Percentiles rank a stretch among this genome's conserved stretches.
Evolutionary conservation across 2,797 vertebrate species (phyloP).

Genomic region (Silurus aristotelis): DNA sequence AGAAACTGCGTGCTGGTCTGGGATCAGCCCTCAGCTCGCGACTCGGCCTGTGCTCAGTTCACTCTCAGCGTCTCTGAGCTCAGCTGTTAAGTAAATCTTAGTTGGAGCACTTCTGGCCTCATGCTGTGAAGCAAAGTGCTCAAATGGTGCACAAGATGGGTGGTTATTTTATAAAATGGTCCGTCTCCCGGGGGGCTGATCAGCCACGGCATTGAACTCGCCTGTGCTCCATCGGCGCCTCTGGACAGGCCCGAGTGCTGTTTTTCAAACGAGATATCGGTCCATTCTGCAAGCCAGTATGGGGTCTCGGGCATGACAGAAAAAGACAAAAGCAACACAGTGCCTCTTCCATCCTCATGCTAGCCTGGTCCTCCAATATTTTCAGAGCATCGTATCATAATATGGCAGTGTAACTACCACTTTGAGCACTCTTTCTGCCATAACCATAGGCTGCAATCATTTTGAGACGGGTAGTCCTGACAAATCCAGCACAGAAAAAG

Average conservation of each 20-base stretch:
- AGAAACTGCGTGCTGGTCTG: background rate
- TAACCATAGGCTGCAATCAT: conserved; percentile 29
- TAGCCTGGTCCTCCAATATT: conserved; percentile 27
- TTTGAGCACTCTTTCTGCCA: conserved; percentile 33
- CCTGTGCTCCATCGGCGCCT: conserved; percentile 4
- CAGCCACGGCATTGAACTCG: conserved; percentile 28
- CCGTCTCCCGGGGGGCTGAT: conserved; percentile 26
- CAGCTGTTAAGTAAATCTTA: conserved; percentile 21
- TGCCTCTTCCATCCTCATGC: background rate
- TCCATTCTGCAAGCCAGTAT: conserved; percentile 24
- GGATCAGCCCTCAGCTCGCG: background rate
- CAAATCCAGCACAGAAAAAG: conserved; percentile 5
- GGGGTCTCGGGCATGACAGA: conserved; percentile 32
- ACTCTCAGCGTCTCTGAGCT: conserved; percentile 16
- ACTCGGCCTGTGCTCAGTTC: background rate
- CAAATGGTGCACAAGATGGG: conserved; percentile 39
- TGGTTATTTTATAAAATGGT: conserved; percentile 46
- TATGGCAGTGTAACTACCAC: conserved; percentile 34
- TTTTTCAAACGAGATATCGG: conserved; percentile 29
- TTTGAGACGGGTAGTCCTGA: conserved; percentile 5
- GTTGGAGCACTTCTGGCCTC: conserved; percentile 33
- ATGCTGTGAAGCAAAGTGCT: conserved; percentile 40
- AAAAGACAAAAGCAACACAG: conserved; percentile 25
- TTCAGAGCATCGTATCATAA: conserved; percentile 35
- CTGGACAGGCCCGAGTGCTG: conserved; percentile 34